Evolutionary conservation across 2,113 vertebrate genomes (phyloP).

Genomic region (Paralichthys olivaceus): DNA sequence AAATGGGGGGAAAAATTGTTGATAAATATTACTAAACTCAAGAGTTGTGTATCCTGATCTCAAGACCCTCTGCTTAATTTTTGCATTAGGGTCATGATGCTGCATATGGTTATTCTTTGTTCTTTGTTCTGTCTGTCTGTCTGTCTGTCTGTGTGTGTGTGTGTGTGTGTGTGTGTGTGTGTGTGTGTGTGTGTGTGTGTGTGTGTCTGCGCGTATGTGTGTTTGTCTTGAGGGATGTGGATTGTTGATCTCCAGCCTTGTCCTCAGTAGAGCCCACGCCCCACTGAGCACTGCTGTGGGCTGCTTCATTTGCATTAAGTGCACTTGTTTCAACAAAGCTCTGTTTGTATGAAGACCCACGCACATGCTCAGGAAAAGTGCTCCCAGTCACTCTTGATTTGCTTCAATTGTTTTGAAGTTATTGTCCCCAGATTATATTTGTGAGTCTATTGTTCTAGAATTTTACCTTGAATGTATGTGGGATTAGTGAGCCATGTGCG

Average conservation of each 20-base stretch:
- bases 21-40: too few species aligned
- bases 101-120: neutral
- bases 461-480: conserved; percentile 14
- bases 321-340: conserved; percentile 73
- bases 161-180: neutral
- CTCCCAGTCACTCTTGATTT: conserved; percentile 63
- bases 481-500: conserved; percentile 2
- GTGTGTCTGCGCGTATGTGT: conserved; percentile 4
- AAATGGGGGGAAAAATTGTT: too few species aligned
- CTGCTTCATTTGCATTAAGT: conserved; percentile 73
- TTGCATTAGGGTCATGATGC: conserved; percentile 15
- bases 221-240: conserved; percentile 3
- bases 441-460: conserved; percentile 41
- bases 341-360: conserved; percentile 53
- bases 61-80: neutral
- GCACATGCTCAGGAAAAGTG: conserved; percentile 50
- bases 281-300: conserved; percentile 51
- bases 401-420: conserved; percentile 57
- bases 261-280: conserved; percentile 48
- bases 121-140: too few species aligned
- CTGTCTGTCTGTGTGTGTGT: neutral
- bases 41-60: too few species aligned
- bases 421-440: conserved; percentile 60
- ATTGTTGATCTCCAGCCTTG: conserved; percentile 49
- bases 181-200: neutral